Base-by-base conservation (phyloP, 2,797 vertebrate genomes). In the Cryptoblepharus egeriae region DNA sequence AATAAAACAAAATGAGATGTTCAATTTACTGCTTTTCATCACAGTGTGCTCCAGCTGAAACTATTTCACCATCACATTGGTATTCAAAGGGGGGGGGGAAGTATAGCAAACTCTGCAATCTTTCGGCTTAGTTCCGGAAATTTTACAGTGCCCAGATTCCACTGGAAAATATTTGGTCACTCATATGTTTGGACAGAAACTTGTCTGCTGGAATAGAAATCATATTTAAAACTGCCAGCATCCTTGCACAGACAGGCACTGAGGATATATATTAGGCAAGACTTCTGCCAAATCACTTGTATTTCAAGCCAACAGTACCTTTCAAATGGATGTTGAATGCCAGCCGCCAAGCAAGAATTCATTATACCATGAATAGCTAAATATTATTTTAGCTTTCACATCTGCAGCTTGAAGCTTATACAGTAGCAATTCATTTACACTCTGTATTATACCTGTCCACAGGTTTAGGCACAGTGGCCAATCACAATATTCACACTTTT, bases 121-220 rank as follows among this genome's bases (percentile, higher is more conserved):
- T 94, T 94, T 95, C 90, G 82, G 81, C 93, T 95, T 86, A 73
- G 92, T 92, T 94, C 94, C 91, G 93, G 93, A 93, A 93, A 94
- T 94, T 96, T 96, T 95, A 95, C 90, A 89, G 93, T 95, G 95
- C 94, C 94, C 93, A 95, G 93, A 96, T 96, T 96, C 96, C 95
- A 95, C 86, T 93, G 95, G 96, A 96, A 96, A 96, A 93, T 95
- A 96, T 95, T 93, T 94, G 93, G 93, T 96, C 95, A 96, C 90
- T 95, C 89, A 39, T 92, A 95, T 64, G 89, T 91, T 95, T 95
- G 95, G 94, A 96, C 1, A 95, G 92, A 94, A 95, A 91, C 94
- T 88, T 94, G 94, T 96, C 95, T 95, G 95, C 95, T 96, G 96
- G 96, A 96, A 95, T 94, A 95, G 95, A 95, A 95, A 96, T 95